Percentiles rank a stretch among this genome's conserved stretches.
Conservation (phyloP, 2,888 invertebrate species). For the Megaustenia siamemsis region DNA sequence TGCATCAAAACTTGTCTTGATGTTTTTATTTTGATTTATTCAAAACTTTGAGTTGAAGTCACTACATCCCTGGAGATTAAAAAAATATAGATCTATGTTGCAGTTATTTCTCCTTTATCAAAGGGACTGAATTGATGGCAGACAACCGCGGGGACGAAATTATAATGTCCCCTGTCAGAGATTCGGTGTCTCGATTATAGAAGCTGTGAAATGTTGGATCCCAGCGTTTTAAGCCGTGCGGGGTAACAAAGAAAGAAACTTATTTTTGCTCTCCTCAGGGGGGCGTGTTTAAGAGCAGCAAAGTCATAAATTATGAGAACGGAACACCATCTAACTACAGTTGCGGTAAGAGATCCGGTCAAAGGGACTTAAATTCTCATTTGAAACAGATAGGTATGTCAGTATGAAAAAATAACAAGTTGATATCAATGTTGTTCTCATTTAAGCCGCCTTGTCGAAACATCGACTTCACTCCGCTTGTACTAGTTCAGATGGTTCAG, state of each 20-base stretch:
- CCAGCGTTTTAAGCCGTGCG: background rate
- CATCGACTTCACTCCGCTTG: no score
- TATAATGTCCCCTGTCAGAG: background rate
- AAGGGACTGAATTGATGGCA: background rate
- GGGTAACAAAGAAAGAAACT: background rate
- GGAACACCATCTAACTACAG: background rate
- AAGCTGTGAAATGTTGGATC: background rate
- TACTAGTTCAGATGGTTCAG: no score
- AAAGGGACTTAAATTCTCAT: background rate
- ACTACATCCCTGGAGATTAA: background rate
- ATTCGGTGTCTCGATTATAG: background rate
- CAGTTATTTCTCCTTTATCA: background rate
- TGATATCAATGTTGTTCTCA: no score
- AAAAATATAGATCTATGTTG: background rate
- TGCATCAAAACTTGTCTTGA: background rate
- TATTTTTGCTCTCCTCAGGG: background rate
- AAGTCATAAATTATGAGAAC: constrained; percentile 20
- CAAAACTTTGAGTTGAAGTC: background rate
- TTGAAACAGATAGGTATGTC: no score
- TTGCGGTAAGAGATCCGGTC: background rate
- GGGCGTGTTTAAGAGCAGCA: constrained; percentile 10
- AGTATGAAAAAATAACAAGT: no score
- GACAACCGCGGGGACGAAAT: background rate
- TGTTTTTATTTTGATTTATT: background rate
- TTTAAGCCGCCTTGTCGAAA: no score